Conservation (phyloP, 1,140 invertebrate genomes). For the Aphelinus atriplicis region DNA sequence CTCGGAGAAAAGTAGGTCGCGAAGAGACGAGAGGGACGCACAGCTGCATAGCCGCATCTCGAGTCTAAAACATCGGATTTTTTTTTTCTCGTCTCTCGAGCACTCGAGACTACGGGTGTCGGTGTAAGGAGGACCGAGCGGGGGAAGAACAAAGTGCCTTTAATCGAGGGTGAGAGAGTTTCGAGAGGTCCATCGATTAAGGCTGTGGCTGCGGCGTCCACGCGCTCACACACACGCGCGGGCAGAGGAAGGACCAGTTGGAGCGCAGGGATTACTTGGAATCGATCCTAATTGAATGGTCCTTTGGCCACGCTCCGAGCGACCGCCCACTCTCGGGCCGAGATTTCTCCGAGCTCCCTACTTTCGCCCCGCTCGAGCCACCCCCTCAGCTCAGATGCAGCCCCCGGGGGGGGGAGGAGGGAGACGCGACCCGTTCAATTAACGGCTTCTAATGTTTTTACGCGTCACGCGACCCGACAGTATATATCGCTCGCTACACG, state of each 20-base stretch:
- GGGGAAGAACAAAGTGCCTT: conserved; percentile 43
- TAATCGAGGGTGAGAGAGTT: conserved; percentile 49
- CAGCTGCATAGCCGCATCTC: too few species aligned
- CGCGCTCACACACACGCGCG: conserved; percentile 1
- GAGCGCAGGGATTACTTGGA: conserved; percentile 50
- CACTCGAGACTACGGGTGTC: neutral
- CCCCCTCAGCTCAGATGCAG: conserved; percentile 16
- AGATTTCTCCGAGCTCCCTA: conserved; percentile 16
- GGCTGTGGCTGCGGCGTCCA: conserved; percentile 36
- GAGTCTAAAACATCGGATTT: neutral
- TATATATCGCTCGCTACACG: too few species aligned
- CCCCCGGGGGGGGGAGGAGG: neutral
- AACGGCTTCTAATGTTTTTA: conserved; percentile 16
- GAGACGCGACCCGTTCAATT: conserved; percentile 35
- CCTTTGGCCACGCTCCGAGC: conserved; percentile 45
- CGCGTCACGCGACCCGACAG: too few species aligned
- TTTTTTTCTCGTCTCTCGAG: neutral
- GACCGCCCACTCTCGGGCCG: conserved; percentile 35
- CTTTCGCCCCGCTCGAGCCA: conserved; percentile 33
- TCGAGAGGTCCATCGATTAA: conserved; percentile 54
- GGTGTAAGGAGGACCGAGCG: conserved; percentile 42
- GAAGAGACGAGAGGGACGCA: too few species aligned
- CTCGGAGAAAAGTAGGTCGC: too few species aligned
- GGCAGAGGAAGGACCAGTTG: conserved; percentile 36
- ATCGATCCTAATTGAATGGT: conserved; percentile 56